Percentiles rank a stretch among this genome's conserved stretches.
Evolutionary conservation across 2,888 invertebrate species (phyloP).

Genomic region (Lumbricus terrestris): DNA sequence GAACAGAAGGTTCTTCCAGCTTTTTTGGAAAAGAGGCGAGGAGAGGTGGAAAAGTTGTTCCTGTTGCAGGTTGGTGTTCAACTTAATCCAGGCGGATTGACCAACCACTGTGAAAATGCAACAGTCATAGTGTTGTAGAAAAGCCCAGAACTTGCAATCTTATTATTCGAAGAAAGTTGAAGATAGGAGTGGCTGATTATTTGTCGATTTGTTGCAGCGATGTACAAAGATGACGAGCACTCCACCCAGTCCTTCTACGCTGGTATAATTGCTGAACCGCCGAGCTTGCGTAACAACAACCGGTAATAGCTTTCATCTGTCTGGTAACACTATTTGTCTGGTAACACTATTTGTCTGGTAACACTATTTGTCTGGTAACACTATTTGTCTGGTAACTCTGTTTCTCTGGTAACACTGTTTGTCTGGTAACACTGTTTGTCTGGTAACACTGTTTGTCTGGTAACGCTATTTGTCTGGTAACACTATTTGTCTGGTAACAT

Average conservation of each 20-base stretch:
- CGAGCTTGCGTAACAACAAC: slow-evolving; percentile 73
- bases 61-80: too few relatives aligned
- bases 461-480: not conserved
- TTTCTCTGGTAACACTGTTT: too few relatives aligned
- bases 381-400: too few relatives aligned
- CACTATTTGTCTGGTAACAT: slow-evolving; percentile 68
- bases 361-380: not conserved
- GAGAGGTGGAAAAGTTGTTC: too few relatives aligned
- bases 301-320: slow-evolving; percentile 63
- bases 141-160: not conserved
- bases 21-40: too few relatives aligned
- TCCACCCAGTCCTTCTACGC: slow-evolving; percentile 64
- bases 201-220: slow-evolving; percentile 62
- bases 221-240: slow-evolving; percentile 69
- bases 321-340: too few relatives aligned
- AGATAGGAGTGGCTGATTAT: not conserved
- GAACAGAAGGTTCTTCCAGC: too few relatives aligned
- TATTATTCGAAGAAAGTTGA: not conserved
- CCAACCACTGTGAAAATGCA: too few relatives aligned
- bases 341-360: not conserved
- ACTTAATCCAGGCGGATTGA: too few relatives aligned
- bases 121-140: not conserved
- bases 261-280: slow-evolving; percentile 79
- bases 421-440: too few relatives aligned
- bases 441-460: too few relatives aligned